Evolutionary conservation across 2,888 invertebrate genomes (phyloP), one percentile per base, ranked within the genome.

Genomic region (Pandemis corylana): DNA sequence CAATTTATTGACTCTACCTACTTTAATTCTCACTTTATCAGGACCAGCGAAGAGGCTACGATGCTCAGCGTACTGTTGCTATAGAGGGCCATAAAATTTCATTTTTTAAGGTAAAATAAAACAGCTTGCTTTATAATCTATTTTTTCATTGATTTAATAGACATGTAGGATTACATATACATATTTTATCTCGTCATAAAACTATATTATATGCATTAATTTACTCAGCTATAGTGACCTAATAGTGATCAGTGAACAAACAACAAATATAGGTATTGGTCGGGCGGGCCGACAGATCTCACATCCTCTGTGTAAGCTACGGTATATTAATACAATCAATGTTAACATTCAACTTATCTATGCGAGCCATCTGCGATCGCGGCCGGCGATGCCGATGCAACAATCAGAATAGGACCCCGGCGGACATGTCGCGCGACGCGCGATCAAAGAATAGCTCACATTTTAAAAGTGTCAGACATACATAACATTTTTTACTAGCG

Each of bases 101-200:
- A n/a, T 41, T 42, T 13, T 9, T 12, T 46, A n/a, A n/a, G 64
- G 9, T 3, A 63, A 80, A 91, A 88, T 86, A 81, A 91, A 91
- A 90, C 85, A 76, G 77, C 80, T 63, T n/a, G 75, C 56, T 75
- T 77, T 83, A 85, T 89, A 87, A 92, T 93, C 93, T 94, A 93
- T 93, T 93, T 75, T 46, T 92, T 93, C 91, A 92, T 90, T 84
- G 90, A 93, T 94, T 94, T 94, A 94, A 94, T 94, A 94, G 94
- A 94, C 94, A 94, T 92, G 94, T 94, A 94, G 94, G 94, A 93
- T 94, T 94, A 94, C 93, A 94, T 93, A 92, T 93, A 93, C 93
- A 94, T 93, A 93, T 91, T 93, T 88, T 88, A 91, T 91, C 86
- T 91, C 91, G 89, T 91, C 92, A 93, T 93, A 92, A 93, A 93